Evolutionary conservation across 2,113 vertebrate species (phyloP), one percentile per base, ranked within the genome.

Genomic region (Ondatra zibethicus): DNA sequence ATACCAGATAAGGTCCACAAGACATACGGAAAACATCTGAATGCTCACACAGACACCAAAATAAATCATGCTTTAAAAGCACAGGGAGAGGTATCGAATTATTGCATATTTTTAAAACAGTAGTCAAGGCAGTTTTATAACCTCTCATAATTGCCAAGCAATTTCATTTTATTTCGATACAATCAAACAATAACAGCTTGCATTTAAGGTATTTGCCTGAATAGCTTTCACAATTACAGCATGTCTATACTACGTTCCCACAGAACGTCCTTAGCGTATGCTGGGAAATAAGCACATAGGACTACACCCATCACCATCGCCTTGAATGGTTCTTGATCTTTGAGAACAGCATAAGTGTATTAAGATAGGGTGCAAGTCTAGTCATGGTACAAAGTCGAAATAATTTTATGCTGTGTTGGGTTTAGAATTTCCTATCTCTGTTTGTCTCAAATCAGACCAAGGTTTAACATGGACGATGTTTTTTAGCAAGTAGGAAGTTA

Each of bases 91-190:
- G 42, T 77, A 16, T n/a, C 55, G 80, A n/a, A 29, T 70, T 84
- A 84, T 91, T 92, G 50, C 50, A 70, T 31, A 33, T 39, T 68
- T 68, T 92, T 88, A 5, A 42, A 81, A 88, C 39, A 95, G 65
- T 80, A 92, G 63, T 76, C 55, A 55, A 33, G 36, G 39, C 45
- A 77, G 39, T 92, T 91, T 94, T 77, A 94, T 47, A 94, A 76
- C 70, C n/a, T 94, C 9, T 88, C 72, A 50, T 16, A 95, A 77
- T 94, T 93, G 93, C 82, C 29, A 87, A 81, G 68, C 55, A 96
- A 84, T 95, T 96, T 96, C 66, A 89, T 87, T 95, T 94, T 93
- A 92, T 92, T 97, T 96, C 72, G 78, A 17, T 75, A 55, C n/a
- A 86, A 78, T 96, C 88, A 95, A 89, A 88, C 85, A 93, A 50